phyloP scores from a whole-genome alignment of 2,888 invertebrate species.

The Serrognathus titanus region DNA sequence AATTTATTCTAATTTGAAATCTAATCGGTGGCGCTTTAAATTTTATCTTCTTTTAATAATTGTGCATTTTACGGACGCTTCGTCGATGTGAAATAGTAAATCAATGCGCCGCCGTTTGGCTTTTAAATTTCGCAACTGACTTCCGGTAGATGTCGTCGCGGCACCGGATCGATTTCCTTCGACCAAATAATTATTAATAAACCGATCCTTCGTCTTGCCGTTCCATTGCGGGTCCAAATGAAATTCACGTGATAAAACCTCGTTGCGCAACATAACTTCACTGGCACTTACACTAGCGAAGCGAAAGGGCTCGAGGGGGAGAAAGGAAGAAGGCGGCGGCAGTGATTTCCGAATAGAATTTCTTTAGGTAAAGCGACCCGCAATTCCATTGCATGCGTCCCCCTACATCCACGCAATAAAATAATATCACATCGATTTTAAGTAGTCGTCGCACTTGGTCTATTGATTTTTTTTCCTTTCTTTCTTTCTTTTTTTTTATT shows the following conservation, averaged over 20 bases:
- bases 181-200: conserved; percentile 16
- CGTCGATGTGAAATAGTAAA: too few relatives aligned
- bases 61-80: too few relatives aligned
- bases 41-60: too few relatives aligned
- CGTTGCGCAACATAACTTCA: background rate
- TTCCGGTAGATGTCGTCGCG: conserved; percentile 1
- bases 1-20: too few relatives aligned
- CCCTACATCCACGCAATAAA: background rate
- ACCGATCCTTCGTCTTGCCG: conserved; percentile 7
- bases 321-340: background rate
- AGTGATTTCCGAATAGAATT: background rate
- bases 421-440: background rate
- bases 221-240: conserved; percentile 15
- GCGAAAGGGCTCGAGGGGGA: background rate
- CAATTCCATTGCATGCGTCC: background rate
- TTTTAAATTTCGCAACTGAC: too few relatives aligned
- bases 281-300: background rate
- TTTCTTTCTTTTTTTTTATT: background rate
- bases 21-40: too few relatives aligned
- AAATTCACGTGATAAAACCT: conserved; percentile 10
- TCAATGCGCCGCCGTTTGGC: too few relatives aligned
- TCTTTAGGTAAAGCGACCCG: background rate
- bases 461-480: background rate
- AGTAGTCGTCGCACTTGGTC: background rate
- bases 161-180: conserved; percentile 14